Conservation (phyloP, 1,140 invertebrate genomes). For the Coboldia fuscipes region DNA sequence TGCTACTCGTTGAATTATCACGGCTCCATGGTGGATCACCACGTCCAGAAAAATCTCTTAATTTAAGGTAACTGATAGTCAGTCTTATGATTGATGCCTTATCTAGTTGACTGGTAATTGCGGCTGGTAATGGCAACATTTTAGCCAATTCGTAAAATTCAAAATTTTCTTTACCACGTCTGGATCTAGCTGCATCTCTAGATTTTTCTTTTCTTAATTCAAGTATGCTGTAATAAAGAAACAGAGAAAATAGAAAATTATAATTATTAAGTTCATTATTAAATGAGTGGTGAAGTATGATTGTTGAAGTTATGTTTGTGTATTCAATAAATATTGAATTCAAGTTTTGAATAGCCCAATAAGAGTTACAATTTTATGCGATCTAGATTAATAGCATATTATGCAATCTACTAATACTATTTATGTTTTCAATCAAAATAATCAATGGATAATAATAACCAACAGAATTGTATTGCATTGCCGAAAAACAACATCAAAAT, state of each 20-base stretch:
- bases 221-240: constrained; percentile 84
- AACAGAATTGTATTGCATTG: background rate
- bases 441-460: background rate
- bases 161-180: constrained; percentile 93
- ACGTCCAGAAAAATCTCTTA: constrained; percentile 83
- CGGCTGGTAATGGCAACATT: constrained; percentile 86
- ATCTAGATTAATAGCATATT: background rate
- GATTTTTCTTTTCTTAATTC: constrained; percentile 94
- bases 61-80: constrained; percentile 91
- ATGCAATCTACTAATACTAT: background rate
- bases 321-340: background rate
- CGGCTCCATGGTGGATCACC: constrained; percentile 87
- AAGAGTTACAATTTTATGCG: background rate
- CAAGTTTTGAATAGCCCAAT: background rate
- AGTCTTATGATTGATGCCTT: constrained; percentile 97
- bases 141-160: constrained; percentile 97
- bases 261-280: too few species aligned
- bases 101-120: constrained; percentile 93
- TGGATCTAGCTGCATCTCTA: constrained; percentile 79
- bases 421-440: background rate
- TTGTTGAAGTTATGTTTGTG: too few species aligned
- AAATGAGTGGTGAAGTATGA: too few species aligned
- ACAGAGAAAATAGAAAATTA: too few species aligned
- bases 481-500: too few species aligned
- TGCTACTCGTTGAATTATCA: constrained; percentile 49